phyloP scores from a whole-genome alignment of 2,888 invertebrate genomes.

The Melinaea menophilus region DNA sequence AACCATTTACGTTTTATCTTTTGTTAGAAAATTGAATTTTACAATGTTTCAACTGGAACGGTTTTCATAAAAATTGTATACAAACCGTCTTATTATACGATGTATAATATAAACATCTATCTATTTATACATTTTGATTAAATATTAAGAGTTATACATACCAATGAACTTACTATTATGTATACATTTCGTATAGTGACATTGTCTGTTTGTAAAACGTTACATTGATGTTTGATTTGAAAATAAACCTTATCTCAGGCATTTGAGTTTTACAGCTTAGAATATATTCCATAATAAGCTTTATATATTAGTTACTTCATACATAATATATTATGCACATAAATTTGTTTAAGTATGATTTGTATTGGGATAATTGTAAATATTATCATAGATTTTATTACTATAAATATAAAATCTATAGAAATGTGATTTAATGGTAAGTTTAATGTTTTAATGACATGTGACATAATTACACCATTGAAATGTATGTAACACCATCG shows the following conservation, averaged over 20 bases:
- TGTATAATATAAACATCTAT: background rate
- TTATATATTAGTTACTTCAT: constrained; percentile 20
- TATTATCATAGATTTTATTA: too few species aligned
- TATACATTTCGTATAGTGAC: too few species aligned
- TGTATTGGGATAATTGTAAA: too few species aligned
- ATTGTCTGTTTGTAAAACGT: constrained; percentile 11
- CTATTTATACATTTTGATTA: too few species aligned
- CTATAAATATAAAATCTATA: too few species aligned
- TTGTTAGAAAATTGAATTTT: constrained; percentile 33
- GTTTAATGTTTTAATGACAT: background rate
- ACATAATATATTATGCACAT: background rate
- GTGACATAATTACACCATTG: constrained; percentile 5
- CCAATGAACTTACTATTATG: too few species aligned
- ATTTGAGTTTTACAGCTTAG: constrained; percentile 51
- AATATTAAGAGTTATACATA: too few species aligned
- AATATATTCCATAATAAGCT: constrained; percentile 27
- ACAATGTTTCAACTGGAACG: constrained; percentile 25
- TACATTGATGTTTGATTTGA: constrained; percentile 41
- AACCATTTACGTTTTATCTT: constrained; percentile 23
- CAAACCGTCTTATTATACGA: too few species aligned
- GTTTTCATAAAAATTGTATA: constrained; percentile 1
- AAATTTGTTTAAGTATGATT: background rate
- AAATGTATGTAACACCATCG: constrained; percentile 52
- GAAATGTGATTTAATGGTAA: too few species aligned
- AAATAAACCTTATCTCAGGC: constrained; percentile 54